Evolutionary conservation across 2,113 vertebrate species (phyloP).

Genomic region (Triplophysa siluroides): DNA sequence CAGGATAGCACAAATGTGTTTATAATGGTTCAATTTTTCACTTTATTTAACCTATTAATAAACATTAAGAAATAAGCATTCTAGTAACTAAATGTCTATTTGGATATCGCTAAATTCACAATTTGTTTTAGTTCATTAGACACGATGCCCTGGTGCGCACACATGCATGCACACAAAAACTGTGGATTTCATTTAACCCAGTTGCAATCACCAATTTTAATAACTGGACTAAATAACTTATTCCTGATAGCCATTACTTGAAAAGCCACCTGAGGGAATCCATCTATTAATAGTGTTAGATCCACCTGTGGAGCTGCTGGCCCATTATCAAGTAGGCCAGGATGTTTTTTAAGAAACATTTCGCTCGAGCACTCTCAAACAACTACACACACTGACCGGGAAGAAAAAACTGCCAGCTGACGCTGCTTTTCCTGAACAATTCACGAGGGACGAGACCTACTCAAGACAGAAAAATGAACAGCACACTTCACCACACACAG

Average conservation of each 20-base stretch:
- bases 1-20: too few relatives aligned
- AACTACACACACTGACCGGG: background rate
- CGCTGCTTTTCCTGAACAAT: conserved; percentile 14
- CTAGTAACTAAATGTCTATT: too few relatives aligned
- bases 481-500: background rate
- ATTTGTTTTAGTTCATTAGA: too few relatives aligned
- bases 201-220: conserved; percentile 30
- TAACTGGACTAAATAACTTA: conserved; percentile 39
- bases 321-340: conserved; percentile 39
- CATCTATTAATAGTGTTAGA: conserved; percentile 34
- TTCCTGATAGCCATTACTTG: conserved; percentile 32
- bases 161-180: background rate
- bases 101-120: too few relatives aligned
- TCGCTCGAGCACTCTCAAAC: conserved; percentile 14
- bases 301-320: conserved; percentile 39
- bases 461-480: conserved; percentile 8
- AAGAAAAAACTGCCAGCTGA: background rate
- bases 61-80: too few relatives aligned
- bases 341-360: conserved; percentile 14
- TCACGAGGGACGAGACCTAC: conserved; percentile 17
- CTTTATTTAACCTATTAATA: too few relatives aligned
- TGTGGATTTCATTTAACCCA: conserved; percentile 23
- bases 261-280: conserved; percentile 21
- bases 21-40: too few relatives aligned
- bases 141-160: background rate